Percentiles rank a stretch among this genome's conserved stretches.
These are phyloP conservation scores for Hylyphantes graminicola DNA, from an alignment of 1,140 invertebrate genomes.

Conservation along the genomic window DNA sequence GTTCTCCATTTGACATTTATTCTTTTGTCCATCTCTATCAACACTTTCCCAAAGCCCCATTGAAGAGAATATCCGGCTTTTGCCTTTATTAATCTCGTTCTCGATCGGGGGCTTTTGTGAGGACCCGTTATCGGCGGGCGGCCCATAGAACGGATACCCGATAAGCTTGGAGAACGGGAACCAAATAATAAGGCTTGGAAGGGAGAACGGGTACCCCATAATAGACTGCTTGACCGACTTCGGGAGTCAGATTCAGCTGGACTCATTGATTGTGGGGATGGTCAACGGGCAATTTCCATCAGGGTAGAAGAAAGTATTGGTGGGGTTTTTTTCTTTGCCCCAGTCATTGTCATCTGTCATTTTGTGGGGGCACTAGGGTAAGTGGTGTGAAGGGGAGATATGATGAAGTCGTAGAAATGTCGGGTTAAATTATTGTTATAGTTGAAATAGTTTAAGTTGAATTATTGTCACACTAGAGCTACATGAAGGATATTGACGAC, in stretches of 20 bases:
- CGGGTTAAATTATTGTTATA: too few relatives aligned
- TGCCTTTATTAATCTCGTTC: conserved; percentile 34
- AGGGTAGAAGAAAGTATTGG: not conserved
- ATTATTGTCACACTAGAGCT: too few relatives aligned
- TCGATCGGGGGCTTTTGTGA: conserved; percentile 15
- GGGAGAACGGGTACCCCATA: conserved; percentile 13
- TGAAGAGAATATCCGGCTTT: conserved; percentile 14
- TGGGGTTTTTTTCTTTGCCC: not conserved
- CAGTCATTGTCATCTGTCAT: conserved; percentile 4
- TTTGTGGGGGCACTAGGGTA: not conserved
- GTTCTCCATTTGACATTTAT: conserved; percentile 22
- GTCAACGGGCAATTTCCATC: conserved; percentile 26
- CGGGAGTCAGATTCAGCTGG: conserved; percentile 43
- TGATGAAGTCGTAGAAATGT: too few relatives aligned
- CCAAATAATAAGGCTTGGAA: conserved; percentile 8
- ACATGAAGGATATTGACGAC: too few relatives aligned
- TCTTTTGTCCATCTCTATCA: conserved; percentile 11
- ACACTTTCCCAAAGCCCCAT: conserved; percentile 10
- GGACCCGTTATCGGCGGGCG: not conserved
- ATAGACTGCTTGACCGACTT: conserved; percentile 46
- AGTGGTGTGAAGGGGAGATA: too few relatives aligned
- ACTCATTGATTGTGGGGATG: conserved; percentile 5
- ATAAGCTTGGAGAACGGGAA: conserved; percentile 11
- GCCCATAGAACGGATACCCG: not conserved
- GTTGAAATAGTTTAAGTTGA: too few relatives aligned